Conservation (phyloP, 2,113 vertebrate genomes). For the Elanoides forficatus region DNA sequence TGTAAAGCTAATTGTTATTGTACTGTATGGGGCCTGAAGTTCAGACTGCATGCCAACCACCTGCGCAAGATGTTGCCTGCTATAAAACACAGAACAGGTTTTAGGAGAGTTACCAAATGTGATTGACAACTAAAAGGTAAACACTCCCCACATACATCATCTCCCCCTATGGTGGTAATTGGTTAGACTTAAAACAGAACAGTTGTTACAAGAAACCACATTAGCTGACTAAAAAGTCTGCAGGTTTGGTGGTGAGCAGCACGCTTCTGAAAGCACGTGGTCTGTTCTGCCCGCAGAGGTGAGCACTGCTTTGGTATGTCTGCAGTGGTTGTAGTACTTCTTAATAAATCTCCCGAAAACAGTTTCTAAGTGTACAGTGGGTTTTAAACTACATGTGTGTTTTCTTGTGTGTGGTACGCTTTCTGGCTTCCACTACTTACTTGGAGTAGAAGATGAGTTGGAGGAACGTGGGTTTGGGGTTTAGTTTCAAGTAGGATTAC, state of each 20-base stretch:
- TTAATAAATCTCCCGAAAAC: not conserved
- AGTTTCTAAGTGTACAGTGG: not conserved
- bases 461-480: not conserved
- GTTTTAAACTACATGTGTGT: not conserved
- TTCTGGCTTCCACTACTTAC: not conserved
- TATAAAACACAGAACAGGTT: not conserved
- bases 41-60: not conserved
- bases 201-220: not conserved
- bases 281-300: not conserved
- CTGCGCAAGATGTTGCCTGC: fast-evolving
- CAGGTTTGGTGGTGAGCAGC: not conserved
- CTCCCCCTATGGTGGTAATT: not conserved
- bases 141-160: not conserved
- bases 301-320: not conserved
- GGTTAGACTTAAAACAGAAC: not conserved
- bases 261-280: fast-evolving
- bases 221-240: not conserved
- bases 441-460: not conserved
- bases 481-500: not conserved
- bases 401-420: not conserved
- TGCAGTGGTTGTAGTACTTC: not conserved
- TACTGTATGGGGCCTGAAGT: not conserved
- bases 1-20: not conserved
- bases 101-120: not conserved
- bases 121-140: not conserved